Evolutionary conservation across 2,888 invertebrate species (phyloP).

Genomic region (Cephus spinipes): DNA sequence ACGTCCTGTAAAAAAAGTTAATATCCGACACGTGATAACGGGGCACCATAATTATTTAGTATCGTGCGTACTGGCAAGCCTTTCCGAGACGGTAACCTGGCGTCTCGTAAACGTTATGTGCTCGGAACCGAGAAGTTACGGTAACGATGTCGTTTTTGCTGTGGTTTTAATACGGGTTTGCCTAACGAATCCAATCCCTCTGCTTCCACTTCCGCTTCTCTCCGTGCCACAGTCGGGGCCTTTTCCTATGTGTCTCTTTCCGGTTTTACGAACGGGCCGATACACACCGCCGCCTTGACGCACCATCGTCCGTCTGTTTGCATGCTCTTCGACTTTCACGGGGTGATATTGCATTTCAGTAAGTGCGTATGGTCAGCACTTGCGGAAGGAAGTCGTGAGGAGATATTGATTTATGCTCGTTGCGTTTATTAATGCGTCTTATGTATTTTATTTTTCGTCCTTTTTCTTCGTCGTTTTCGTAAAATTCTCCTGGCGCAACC

Average conservation of each 20-base stretch:
- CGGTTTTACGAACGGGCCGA: background rate
- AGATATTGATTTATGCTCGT: background rate
- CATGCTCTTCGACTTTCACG: background rate
- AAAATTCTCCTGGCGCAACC: background rate
- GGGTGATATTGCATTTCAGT: background rate
- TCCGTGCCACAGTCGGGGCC: background rate
- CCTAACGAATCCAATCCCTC: constrained; percentile 5
- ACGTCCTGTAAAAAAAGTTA: background rate
- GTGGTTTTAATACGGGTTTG: background rate
- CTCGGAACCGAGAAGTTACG: background rate
- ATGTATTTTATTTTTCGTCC: background rate
- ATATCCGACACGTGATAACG: background rate
- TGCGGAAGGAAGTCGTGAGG: background rate
- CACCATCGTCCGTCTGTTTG: background rate
- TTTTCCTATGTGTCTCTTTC: background rate
- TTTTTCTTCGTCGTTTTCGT: background rate
- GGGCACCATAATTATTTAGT: background rate
- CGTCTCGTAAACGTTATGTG: constrained; percentile 23
- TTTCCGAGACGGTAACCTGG: constrained; percentile 21
- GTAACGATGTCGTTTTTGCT: constrained; percentile 6
- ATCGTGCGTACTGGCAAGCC: background rate
- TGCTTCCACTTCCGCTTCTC: constrained; percentile 6
- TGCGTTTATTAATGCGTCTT: background rate
- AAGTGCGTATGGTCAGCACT: background rate
- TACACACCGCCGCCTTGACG: background rate